These are phyloP conservation scores for Lordiphosa clarofinis DNA, from an alignment of 1,140 invertebrate species.

Conservation along the genomic window DNA sequence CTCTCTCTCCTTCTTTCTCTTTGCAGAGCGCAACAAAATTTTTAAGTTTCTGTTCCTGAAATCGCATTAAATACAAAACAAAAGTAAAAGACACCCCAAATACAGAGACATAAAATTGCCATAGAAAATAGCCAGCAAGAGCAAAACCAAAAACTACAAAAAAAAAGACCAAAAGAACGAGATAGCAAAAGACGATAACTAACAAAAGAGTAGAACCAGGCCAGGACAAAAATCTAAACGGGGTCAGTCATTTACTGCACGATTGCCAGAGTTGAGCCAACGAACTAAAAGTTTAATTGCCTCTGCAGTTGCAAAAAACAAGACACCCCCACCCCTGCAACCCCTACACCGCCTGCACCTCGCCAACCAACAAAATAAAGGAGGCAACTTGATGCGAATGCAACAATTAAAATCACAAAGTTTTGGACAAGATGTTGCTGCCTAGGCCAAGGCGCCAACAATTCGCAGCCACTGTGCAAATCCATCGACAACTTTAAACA, in stretches of 20 bases:
- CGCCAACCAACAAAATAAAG: neutral
- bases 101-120: constrained; percentile 60
- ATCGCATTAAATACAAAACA: constrained; percentile 45
- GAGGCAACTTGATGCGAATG: constrained; percentile 30
- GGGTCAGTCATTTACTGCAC: constrained; percentile 68
- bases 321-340: no score
- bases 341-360: no score
- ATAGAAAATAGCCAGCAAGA: constrained; percentile 37
- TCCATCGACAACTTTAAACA: constrained; percentile 51
- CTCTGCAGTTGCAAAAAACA: constrained; percentile 20
- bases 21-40: constrained; percentile 21
- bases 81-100: constrained; percentile 28
- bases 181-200: constrained; percentile 18
- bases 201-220: constrained; percentile 19
- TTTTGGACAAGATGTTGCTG: constrained; percentile 68
- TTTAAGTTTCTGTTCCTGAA: constrained; percentile 3
- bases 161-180: constrained; percentile 7
- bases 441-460: constrained; percentile 52
- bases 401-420: constrained; percentile 73
- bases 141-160: constrained; percentile 2
- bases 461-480: constrained; percentile 50
- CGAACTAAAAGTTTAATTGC: constrained; percentile 71
- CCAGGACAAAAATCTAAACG: constrained; percentile 45
- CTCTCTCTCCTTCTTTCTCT: constrained; percentile 13
- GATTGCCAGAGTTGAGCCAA: constrained; percentile 55